These are phyloP conservation scores for Tricholauxania praeusta DNA, from an alignment of 2,888 invertebrate species.

Conservation along the genomic window DNA sequence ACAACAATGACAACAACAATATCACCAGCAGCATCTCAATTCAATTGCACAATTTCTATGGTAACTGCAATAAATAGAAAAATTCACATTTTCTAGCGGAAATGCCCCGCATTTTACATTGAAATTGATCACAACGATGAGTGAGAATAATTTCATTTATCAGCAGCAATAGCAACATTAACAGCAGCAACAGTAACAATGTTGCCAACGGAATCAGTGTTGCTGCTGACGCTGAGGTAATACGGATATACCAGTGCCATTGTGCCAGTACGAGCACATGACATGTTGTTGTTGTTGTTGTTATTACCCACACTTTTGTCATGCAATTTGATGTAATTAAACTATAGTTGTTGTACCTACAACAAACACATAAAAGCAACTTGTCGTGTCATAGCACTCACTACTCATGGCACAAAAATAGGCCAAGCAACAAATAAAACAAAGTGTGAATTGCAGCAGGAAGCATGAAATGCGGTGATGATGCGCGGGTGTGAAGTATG, in stretches of 20 bases:
- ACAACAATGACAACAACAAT: slow-evolving; percentile 23
- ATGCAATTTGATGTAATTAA: slow-evolving; percentile 11
- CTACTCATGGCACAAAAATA: slow-evolving; percentile 5
- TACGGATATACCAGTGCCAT: too few relatives aligned
- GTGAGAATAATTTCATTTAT: slow-evolving; percentile 16
- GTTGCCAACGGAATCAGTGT: slow-evolving; percentile 21
- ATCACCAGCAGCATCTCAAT: slow-evolving; percentile 13
- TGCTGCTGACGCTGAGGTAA: not conserved
- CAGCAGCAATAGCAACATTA: slow-evolving; percentile 6
- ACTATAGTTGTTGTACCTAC: not conserved
- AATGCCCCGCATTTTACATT: slow-evolving; percentile 22
- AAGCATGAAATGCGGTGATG: not conserved
- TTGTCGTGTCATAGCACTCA: too few relatives aligned
- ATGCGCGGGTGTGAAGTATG: not conserved
- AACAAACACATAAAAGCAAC: not conserved
- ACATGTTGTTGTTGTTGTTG: not conserved
- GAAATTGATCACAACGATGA: slow-evolving; percentile 6
- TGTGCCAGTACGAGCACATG: too few relatives aligned
- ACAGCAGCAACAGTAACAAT: slow-evolving; percentile 12
- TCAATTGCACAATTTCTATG: slow-evolving; percentile 4
- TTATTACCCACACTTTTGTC: not conserved
- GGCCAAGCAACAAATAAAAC: not conserved
- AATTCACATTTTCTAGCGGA: slow-evolving; percentile 18
- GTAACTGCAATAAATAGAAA: slow-evolving; percentile 12
- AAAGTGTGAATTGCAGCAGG: slow-evolving; percentile 1